Base-by-base conservation (phyloP, 2,797 vertebrate genomes). In the Iguana delicatissima region DNA sequence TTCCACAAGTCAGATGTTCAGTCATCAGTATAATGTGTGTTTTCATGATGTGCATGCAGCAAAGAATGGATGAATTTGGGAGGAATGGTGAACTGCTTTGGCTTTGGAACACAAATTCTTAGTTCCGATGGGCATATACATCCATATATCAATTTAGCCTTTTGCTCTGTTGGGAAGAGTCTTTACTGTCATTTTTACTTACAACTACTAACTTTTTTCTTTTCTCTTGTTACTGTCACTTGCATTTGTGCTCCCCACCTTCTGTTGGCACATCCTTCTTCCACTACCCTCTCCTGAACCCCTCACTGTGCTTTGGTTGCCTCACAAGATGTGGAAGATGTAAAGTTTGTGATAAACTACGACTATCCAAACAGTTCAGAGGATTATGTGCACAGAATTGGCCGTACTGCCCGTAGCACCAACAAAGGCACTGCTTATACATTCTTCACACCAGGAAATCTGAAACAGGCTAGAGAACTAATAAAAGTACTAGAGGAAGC, bases 321-420 rank as follows among this genome's bases (percentile, higher is more conserved):
- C 92, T 90, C 72, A 79, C 96, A 97, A 99, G 99, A 99, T 4
- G 99, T 99, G 98, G 99, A 99, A 96, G 99, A 99, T 81, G 97
- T 99, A 94, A 99, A 99, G 98, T 99, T 99, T 97, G 99, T 99
- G 97, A 99, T 99, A 98, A 99, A 99, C 98, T 99, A 99, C 96
- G 99, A 99, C 97, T 99, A 99, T 96, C 99, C 99, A 91, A 99
- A 98, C 97, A 99, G 98, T 94, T 99, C 99, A 0, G 99, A 99
- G 97, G 99, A 99, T 96, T 99, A 99, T 0, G 99, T 99, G 93
- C 99, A 99, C 94, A 98, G 99, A 6, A 99, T 99, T 83, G 99
- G 99, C 62, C 98, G 99, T 83, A 99, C 99, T 0, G 99, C 99
- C 67, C 99, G 99, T 91, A 99, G 99, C 92, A 99, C 99, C 97